These are phyloP conservation scores for Agrilus planipennis DNA, from an alignment of 1,140 invertebrate species.

Conservation along the genomic window DNA sequence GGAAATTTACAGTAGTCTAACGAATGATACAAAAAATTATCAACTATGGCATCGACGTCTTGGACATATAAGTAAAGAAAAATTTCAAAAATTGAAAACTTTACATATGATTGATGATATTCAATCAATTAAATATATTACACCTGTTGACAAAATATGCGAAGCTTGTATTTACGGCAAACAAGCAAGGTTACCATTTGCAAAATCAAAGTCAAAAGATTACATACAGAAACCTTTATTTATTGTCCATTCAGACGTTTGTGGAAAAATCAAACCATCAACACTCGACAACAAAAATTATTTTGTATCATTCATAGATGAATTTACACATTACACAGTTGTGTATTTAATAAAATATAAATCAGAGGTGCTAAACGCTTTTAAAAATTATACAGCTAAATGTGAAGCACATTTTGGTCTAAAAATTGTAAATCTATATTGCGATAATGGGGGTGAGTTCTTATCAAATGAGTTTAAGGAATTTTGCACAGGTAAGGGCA, in stretches of 20 bases:
- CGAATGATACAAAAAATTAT: constrained; percentile 19
- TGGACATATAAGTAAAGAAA: constrained; percentile 28
- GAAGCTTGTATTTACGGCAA: constrained; percentile 14
- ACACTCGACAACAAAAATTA: constrained; percentile 22
- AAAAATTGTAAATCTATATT: constrained; percentile 32
- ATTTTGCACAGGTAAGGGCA: constrained; percentile 34
- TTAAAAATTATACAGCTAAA: constrained; percentile 30
- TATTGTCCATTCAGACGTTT: constrained; percentile 29
- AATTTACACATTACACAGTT: constrained; percentile 30
- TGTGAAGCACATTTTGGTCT: constrained; percentile 29
- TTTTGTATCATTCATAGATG: too few species aligned
- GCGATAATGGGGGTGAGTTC: constrained; percentile 35
- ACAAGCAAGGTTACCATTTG: constrained; percentile 13
- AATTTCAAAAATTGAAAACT: constrained; percentile 16
- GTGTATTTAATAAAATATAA: constrained; percentile 28
- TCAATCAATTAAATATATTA: not conserved
- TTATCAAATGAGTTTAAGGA: constrained; percentile 32
- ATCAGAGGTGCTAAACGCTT: constrained; percentile 28
- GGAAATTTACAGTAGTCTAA: constrained; percentile 13
- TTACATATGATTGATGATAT: not conserved
- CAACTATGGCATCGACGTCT: constrained; percentile 30
- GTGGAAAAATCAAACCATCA: constrained; percentile 27
- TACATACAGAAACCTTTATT: constrained; percentile 15
- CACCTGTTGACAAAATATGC: constrained; percentile 6
- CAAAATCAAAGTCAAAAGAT: constrained; percentile 1